Conservation (phyloP, 1,140 invertebrate genomes). For the Galleria mellonella region DNA sequence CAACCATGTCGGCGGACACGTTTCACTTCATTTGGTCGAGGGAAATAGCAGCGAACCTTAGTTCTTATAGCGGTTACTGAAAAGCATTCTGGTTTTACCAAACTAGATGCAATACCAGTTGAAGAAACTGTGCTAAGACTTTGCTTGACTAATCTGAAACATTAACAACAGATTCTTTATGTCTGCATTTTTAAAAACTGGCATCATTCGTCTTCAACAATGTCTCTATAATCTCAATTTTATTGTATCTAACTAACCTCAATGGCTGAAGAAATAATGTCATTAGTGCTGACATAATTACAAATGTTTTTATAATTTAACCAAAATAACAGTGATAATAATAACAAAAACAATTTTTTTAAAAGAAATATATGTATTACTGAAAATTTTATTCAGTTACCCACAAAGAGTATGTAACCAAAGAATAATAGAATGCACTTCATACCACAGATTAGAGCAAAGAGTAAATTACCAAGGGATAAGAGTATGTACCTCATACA, state of each 20-base stretch:
- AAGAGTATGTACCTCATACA: too few species aligned
- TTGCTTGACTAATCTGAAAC: conserved; percentile 34
- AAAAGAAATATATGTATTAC: too few species aligned
- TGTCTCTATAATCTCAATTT: too few species aligned
- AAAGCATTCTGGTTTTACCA: conserved; percentile 41
- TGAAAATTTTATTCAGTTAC: too few species aligned
- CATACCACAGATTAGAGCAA: too few species aligned
- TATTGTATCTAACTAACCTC: conserved; percentile 21
- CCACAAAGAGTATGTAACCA: too few species aligned
- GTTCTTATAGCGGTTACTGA: conserved; percentile 45
- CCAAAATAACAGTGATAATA: too few species aligned
- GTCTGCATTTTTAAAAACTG: conserved; percentile 2
- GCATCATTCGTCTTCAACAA: too few species aligned
- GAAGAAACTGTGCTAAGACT: conserved; percentile 21
- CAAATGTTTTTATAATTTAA: too few species aligned
- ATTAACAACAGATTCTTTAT: neutral
- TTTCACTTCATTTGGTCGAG: conserved; percentile 81
- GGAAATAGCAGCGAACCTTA: conserved; percentile 80
- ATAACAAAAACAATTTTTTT: too few species aligned
- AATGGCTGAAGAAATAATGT: conserved; percentile 43
- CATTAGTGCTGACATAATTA: conserved; percentile 40
- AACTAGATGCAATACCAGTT: conserved; percentile 12
- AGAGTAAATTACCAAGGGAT: too few species aligned
- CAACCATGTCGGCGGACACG: conserved; percentile 82
- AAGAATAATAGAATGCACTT: too few species aligned